phyloP scores from a whole-genome alignment of 2,113 vertebrate genomes.

The Lepidothrix coronata region DNA sequence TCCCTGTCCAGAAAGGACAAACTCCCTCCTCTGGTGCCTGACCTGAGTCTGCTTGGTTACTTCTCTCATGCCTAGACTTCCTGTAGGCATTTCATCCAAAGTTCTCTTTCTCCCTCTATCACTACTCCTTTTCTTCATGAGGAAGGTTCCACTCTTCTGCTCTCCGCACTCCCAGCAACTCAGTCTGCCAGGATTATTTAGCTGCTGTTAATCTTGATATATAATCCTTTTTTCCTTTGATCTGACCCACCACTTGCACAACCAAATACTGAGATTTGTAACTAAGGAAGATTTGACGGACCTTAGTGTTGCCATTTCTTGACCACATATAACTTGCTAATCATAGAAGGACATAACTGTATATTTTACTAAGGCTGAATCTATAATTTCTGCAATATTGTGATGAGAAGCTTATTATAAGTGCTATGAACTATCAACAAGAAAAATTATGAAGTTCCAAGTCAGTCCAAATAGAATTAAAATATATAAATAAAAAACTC shows the following conservation, averaged over 20 bases:
- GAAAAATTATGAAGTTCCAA: neutral
- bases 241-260: neutral
- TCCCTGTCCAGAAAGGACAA: neutral
- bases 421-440: neutral
- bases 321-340: neutral
- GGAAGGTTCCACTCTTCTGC: neutral
- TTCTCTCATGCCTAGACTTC: neutral
- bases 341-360: neutral
- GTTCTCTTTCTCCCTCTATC: neutral
- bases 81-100: neutral
- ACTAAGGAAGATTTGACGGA: neutral
- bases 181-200: neutral
- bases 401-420: neutral
- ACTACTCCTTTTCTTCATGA: neutral
- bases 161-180: neutral
- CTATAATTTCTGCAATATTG: neutral
- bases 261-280: neutral
- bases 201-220: neutral
- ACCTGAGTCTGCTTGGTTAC: neutral
- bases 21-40: neutral
- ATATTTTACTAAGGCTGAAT: neutral
- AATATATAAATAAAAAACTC: neutral
- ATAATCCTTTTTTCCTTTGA: neutral
- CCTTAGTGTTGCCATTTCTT: neutral
- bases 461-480: neutral